Percentiles rank a stretch among this genome's conserved stretches.
phyloP scores from a whole-genome alignment of 2,797 vertebrate species.

The Lepilemur ruficaudatus region DNA sequence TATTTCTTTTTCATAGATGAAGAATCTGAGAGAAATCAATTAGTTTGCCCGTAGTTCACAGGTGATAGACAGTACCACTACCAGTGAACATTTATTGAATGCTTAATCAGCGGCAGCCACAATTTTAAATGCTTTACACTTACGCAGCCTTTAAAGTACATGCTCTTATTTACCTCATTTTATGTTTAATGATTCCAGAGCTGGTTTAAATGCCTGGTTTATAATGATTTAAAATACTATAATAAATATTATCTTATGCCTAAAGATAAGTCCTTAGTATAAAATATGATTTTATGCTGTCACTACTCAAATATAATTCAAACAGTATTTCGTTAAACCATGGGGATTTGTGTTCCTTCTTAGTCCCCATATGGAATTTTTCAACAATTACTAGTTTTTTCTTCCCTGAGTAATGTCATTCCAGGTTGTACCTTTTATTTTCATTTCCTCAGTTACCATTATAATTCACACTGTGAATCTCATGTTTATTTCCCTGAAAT shows the following conservation, averaged over 20 bases:
- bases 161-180: background rate
- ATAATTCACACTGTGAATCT: background rate
- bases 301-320: background rate
- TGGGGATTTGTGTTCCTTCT: background rate
- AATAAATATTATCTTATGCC: background rate
- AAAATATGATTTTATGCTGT: conserved; percentile 1
- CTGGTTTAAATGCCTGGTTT: background rate
- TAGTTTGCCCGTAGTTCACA: background rate
- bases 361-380: background rate
- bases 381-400: background rate
- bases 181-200: conserved; percentile 32
- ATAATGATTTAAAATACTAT: conserved; percentile 41
- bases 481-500: background rate
- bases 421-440: conserved; percentile 19
- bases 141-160: background rate
- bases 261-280: background rate
- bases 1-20: background rate
- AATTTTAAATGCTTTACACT: background rate
- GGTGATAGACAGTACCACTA: background rate
- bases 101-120: background rate
- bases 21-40: background rate
- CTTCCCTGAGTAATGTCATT: background rate
- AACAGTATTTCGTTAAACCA: background rate
- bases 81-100: background rate
- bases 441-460: background rate